Evolutionary conservation across 2,888 invertebrate species (phyloP), one percentile per base, ranked within the genome.

Genomic region (Drosophila kanekoi): DNA sequence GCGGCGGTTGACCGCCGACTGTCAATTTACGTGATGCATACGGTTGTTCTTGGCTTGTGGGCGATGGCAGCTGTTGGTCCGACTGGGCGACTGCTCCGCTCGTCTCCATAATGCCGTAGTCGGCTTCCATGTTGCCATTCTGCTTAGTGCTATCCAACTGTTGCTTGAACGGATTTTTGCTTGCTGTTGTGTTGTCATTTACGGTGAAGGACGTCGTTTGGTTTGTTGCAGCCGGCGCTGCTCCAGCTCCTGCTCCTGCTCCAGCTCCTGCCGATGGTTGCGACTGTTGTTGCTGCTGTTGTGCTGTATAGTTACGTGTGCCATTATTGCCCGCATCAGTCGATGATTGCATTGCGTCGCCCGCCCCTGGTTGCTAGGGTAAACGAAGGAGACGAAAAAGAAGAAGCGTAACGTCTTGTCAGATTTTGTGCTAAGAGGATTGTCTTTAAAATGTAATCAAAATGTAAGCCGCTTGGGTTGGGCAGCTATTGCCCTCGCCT

Each of bases 291-390:
- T 75, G 70, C 38, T 62, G 63, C 57, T 78, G 81, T 72, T 78
- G 81, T 72, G 70, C 74, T 79, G 73, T 59, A 74, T 64, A 64
- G 76, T 83, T 86, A 54, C 80, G 73, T 79, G 89, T 85, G 87
- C 91, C 92, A 90, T 89, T 90, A 74, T 85, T 85, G 66, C 89
- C 91, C 84, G 90, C 85, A 90, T 92, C 92, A 90, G 90, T 90
- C 91, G 92, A 91, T 92, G 92, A 91, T 92, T 92, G 92, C 92
- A 92, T 92, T 91, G 91, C 92, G 92, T 90, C 89, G 91, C 90
- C 77, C 81, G 77, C 86, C 89, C 87, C 87, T 89, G 87, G 86
- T 91, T 92, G 81, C 92, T 92, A 78, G 11, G 51, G 54, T 43
- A 38, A 37, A 40, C 40, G 14, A 44, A 44, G 20, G 35, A 49